Evolutionary conservation across 2,888 invertebrate species (phyloP).

Genomic region (Acanthosepion pharaonis): DNA sequence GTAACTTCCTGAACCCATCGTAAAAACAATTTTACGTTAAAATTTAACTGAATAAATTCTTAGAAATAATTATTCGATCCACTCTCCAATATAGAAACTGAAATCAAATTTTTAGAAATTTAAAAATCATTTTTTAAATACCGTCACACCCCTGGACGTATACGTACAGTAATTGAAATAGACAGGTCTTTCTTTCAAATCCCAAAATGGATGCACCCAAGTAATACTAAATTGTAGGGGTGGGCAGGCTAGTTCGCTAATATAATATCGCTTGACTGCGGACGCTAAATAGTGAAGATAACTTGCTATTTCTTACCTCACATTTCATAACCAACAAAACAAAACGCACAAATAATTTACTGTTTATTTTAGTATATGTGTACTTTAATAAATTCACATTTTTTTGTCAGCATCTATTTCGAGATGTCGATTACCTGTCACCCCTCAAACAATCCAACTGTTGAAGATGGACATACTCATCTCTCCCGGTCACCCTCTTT

Average conservation of each 20-base stretch:
- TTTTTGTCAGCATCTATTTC: not conserved
- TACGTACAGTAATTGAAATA: not conserved
- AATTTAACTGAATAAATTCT: not conserved
- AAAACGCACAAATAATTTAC: not conserved
- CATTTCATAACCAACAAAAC: not conserved
- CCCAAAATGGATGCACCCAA: conserved; percentile 10
- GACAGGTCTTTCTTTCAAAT: not conserved
- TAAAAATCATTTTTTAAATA: not conserved
- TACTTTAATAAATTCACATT: not conserved
- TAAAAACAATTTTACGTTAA: not conserved
- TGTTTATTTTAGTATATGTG: not conserved
- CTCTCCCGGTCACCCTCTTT: not conserved
- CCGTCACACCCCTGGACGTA: not conserved
- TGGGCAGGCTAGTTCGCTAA: not conserved
- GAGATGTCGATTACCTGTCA: not conserved
- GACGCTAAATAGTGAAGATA: not conserved
- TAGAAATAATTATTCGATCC: not conserved
- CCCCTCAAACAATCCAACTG: not conserved
- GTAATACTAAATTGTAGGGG: not conserved
- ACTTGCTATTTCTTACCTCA: not conserved
- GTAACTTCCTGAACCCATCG: not conserved
- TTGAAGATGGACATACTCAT: not conserved
- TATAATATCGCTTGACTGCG: not conserved
- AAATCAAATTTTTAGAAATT: not conserved
- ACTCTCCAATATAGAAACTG: not conserved